Evolutionary conservation across 2,113 vertebrate species (phyloP).

Genomic region (Neoarius graeffei): DNA sequence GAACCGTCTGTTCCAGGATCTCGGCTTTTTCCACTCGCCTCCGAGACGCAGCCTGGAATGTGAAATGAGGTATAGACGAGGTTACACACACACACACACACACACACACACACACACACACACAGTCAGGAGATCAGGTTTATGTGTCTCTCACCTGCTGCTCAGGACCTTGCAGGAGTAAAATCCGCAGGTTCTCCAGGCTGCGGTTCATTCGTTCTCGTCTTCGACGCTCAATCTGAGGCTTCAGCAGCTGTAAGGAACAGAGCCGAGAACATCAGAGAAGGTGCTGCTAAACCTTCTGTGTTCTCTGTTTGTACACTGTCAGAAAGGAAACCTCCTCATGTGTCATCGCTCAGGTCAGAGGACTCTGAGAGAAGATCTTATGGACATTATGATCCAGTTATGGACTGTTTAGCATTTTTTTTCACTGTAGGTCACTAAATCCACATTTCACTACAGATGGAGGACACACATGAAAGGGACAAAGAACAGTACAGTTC

Average conservation of each 20-base stretch:
- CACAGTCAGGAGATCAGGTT: neutral
- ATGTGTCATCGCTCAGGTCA: neutral
- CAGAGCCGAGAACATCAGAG: slow-evolving; percentile 7
- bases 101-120: neutral
- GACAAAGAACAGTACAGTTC: neutral
- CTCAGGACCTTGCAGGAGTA: slow-evolving; percentile 72
- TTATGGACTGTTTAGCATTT: neutral
- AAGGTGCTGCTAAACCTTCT: neutral
- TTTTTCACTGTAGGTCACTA: neutral
- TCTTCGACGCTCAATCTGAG: slow-evolving; percentile 80
- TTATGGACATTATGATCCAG: neutral
- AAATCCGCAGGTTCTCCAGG: slow-evolving; percentile 74
- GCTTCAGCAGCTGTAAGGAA: slow-evolving; percentile 74
- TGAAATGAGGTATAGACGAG: neutral
- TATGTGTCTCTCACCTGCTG: slow-evolving; percentile 70
- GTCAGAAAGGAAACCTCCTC: neutral
- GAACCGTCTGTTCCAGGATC: slow-evolving; percentile 78
- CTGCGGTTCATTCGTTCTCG: slow-evolving; percentile 82
- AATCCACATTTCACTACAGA: neutral
- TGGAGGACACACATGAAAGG: neutral
- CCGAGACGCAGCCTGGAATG: slow-evolving; percentile 68
- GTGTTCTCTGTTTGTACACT: neutral
- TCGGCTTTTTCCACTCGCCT: slow-evolving; percentile 82
- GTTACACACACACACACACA: neutral
- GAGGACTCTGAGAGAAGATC: too few relatives aligned